Evolutionary conservation across 2,888 invertebrate species (phyloP), one percentile per base, ranked within the genome.

Genomic region (Octodonta nipae): DNA sequence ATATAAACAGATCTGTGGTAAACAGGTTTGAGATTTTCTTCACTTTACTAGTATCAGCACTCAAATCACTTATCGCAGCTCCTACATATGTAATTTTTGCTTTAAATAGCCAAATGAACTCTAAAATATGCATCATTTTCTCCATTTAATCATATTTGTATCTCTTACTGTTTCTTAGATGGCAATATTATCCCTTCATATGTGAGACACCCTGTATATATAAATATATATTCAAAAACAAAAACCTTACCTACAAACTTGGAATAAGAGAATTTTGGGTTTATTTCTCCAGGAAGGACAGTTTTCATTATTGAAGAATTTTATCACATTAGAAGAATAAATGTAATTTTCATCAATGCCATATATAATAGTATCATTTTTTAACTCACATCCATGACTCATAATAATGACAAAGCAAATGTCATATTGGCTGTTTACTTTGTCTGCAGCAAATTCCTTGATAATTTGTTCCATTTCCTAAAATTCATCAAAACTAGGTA

Each of bases 231-330:
- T n/a, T n/a, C n/a, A n/a, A n/a, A n/a, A n/a, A n/a, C n/a, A n/a
- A n/a, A n/a, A 3, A 10, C 22, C 49, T 47, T 49, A 63, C 71
- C 77, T 68, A 58, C 80, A 81, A 34, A 71, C 69, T 51, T 80
- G 79, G 51, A 78, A 78, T 37, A 81, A 65, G 47, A 81, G 71
- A 32, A 81, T 68, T 61, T 81, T 81, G 10, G 80, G 80, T 48
- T 75, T 71, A 26, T 67, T 63, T 14, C 59, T 49, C 38, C 78
- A 65, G 32, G 58, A 53, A 2, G 64, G 63, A 52, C 77, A 73
- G 36, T 62, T 62, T 20, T 55, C 49, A 51, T 75, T 72, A 47
- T 66, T 68, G 56, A 81, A 80, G 7, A 40, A 33, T 24, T 66
- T 60, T 34, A 75, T 61, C 46, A 80, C 67, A 31, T 65, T 57